Base-by-base conservation (phyloP, 2,797 vertebrate genomes). In the Neopelma chrysocephalum region DNA sequence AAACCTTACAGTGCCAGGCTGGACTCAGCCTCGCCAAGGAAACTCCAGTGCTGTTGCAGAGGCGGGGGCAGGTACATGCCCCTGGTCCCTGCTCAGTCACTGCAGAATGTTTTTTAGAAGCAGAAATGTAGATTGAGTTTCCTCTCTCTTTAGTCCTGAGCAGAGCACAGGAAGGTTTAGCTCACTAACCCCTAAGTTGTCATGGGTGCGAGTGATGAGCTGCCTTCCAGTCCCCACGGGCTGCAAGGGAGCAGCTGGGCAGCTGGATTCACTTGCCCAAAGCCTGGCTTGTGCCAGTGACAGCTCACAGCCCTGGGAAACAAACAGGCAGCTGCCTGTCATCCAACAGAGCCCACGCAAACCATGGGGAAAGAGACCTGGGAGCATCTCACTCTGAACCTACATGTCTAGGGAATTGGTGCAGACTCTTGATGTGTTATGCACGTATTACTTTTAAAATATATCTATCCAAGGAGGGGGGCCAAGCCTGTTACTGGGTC, bases 371-470 rank as follows among this genome's bases (percentile, higher is more conserved):
- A 68, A 48, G 64, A 71, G 48, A 45, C 18, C 40, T 43, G 56
- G 31, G 36, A 90, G 61, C 56, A 32, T 42, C 69, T 50, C 32
- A 1, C 40, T 81, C 7, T 51, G 43, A 47, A 65, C 53, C 38
- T 23, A 8, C 1, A 0, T 0, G 0, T 11, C 2, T 22, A 42
- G 45, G 43, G 92, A 95, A 70, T 5, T 51, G 32, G 34, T 66
- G 62, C 42, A 65, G 68, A 31, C 15, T 73, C 62, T 27, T 45
- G 17, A 19, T 57, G 42, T 57, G 22, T 58, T 89, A 62, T 19
- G 32, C 9, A 16, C 0, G 0, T 32, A 20, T 29, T 82, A n/a
- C 72, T 81, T 68, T 22, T 3, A 6, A 79, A 56, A 69, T 54
- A 25, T 16, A 62, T 25, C 26, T 54, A 2, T 38, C 22, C n/a